Evolutionary conservation across 1,140 invertebrate species (phyloP).

Genomic region (Acyrthosiphon pisum): DNA sequence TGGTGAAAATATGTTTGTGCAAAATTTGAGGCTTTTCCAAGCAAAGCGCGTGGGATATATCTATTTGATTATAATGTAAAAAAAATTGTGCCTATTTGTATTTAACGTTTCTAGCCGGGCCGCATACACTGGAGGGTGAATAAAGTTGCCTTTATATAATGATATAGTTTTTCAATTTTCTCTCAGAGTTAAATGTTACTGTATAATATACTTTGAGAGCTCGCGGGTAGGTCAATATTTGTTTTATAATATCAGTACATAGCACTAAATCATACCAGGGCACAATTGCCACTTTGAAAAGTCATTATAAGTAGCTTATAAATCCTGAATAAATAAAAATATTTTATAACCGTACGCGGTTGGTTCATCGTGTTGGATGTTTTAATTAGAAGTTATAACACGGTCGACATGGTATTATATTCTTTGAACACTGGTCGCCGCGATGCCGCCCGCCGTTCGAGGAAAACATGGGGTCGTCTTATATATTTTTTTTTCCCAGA

Average conservation of each 20-base stretch:
- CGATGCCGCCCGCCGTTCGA: conserved; percentile 18
- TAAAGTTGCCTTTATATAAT: background rate
- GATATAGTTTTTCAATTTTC: background rate
- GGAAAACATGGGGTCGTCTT: conserved; percentile 20
- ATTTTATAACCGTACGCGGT: background rate
- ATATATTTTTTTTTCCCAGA: conserved; percentile 10
- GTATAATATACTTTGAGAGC: background rate
- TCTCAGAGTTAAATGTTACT: background rate
- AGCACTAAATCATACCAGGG: background rate
- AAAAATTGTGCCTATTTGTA: background rate
- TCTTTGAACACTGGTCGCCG: conserved; percentile 11
- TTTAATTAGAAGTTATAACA: conserved; percentile 26
- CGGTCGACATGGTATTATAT: conserved; percentile 30
- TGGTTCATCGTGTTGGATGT: background rate
- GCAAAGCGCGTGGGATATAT: background rate
- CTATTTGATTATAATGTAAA: background rate
- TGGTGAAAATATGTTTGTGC: background rate
- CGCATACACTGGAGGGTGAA: background rate
- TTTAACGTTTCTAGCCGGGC: background rate
- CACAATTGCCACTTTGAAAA: background rate
- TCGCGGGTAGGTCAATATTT: background rate
- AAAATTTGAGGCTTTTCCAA: background rate
- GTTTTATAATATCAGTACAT: background rate
- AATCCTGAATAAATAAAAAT: conserved; percentile 18
- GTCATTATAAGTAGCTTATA: background rate